Conservation (phyloP, 2,888 invertebrate species). For the Eumerus sabulonum region DNA sequence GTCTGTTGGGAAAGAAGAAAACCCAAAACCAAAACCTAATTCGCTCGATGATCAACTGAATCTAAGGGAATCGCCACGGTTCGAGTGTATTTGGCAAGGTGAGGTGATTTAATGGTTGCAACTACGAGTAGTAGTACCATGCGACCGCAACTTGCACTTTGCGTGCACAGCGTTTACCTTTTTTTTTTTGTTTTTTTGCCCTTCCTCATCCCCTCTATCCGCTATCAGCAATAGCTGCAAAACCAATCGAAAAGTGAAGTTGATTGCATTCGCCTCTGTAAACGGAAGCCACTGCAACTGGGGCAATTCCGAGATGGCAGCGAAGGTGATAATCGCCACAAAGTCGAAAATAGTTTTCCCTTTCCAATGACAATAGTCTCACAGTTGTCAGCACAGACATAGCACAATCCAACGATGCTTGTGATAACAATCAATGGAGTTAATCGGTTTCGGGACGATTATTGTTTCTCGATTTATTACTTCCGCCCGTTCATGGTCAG, state of each 20-base stretch:
- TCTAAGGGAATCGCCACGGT: constrained; percentile 22
- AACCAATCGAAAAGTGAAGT: constrained; percentile 56
- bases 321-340: constrained; percentile 48
- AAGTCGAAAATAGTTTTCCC: constrained; percentile 18
- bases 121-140: constrained; percentile 16
- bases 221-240: constrained; percentile 10
- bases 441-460: constrained; percentile 46
- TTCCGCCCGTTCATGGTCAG: constrained; percentile 35
- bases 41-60: constrained; percentile 25
- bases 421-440: constrained; percentile 49
- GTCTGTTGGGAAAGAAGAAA: constrained; percentile 52
- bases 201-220: not conserved
- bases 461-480: constrained; percentile 53
- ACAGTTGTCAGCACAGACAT: constrained; percentile 3
- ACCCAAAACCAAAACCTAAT: constrained; percentile 18
- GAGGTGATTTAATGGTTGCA: constrained; percentile 60
- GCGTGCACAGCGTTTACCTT: constrained; percentile 19
- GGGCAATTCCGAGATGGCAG: not conserved
- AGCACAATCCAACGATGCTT: constrained; percentile 14
- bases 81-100: constrained; percentile 34
- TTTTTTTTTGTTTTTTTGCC: not conserved
- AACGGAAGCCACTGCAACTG: constrained; percentile 25
- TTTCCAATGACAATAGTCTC: constrained; percentile 25
- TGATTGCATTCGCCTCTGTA: constrained; percentile 43
- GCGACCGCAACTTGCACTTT: constrained; percentile 35